These are phyloP conservation scores for Echinometra lucunter DNA, from an alignment of 53 echinoderm and acorn worm genomes.

Conservation along the genomic window DNA sequence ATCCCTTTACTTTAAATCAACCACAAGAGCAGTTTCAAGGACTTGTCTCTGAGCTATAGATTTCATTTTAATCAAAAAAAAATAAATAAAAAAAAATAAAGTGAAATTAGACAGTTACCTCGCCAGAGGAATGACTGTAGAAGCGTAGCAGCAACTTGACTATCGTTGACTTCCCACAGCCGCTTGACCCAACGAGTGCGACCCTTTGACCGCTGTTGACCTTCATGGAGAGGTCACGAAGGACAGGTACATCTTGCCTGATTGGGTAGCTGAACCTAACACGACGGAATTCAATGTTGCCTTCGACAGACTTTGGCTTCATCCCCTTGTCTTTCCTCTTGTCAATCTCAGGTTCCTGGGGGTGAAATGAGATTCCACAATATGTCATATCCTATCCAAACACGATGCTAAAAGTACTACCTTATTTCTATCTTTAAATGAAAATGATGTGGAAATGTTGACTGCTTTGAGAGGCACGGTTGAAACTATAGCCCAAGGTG, in stretches of 20 bases:
- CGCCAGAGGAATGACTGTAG: conserved; percentile 76
- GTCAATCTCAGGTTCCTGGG: conserved; percentile 89
- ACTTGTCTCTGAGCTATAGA: no score
- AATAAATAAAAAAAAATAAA: no score
- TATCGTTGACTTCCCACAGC: conserved; percentile 94
- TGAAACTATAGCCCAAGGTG: no score
- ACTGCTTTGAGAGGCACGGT: no score
- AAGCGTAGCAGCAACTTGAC: conserved; percentile 92
- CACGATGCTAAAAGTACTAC: background rate
- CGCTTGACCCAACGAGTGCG: conserved; percentile 93
- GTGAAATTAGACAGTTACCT: conserved; percentile 67
- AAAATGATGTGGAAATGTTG: background rate
- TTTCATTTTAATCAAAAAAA: no score
- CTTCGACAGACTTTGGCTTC: conserved; percentile 78
- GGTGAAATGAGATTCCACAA: background rate
- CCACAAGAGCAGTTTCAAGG: no score
- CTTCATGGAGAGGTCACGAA: conserved; percentile 81
- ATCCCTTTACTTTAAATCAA: no score
- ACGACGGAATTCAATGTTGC: conserved; percentile 83
- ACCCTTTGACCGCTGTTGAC: conserved; percentile 89
- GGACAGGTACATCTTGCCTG: conserved; percentile 81
- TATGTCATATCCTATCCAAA: background rate
- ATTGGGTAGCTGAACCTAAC: conserved; percentile 91
- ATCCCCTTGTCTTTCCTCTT: conserved; percentile 78
- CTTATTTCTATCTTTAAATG: background rate